Conservation (phyloP, 2,113 vertebrate genomes). For the Neolamprologus toae region DNA sequence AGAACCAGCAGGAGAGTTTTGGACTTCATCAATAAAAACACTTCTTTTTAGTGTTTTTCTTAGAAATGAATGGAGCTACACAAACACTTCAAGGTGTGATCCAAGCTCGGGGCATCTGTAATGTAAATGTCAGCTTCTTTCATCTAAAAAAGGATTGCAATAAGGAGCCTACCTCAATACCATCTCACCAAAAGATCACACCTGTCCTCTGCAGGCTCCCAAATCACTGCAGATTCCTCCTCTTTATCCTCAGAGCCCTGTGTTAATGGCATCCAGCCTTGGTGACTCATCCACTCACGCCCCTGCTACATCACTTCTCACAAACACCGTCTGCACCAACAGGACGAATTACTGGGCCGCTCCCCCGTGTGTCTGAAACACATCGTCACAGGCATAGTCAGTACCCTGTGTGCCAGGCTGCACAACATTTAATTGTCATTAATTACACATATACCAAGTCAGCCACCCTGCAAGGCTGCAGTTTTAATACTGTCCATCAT, state of each 20-base stretch:
- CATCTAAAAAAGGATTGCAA: not conserved
- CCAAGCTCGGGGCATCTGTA: not conserved
- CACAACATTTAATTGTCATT: not conserved
- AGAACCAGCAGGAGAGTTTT: not conserved
- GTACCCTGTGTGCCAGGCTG: not conserved
- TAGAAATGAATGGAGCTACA: not conserved
- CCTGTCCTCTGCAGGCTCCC: not conserved
- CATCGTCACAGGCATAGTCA: not conserved
- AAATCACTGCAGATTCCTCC: not conserved
- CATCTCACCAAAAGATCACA: not conserved
- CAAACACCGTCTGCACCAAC: not conserved
- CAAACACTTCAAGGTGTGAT: not conserved
- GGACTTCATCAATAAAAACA: not conserved
- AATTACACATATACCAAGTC: not conserved
- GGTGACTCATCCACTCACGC: not conserved
- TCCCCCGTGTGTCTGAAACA: not conserved
- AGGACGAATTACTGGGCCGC: not conserved
- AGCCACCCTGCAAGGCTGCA: not conserved
- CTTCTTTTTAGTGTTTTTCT: not conserved
- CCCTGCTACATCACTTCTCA: not conserved
- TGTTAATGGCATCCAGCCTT: not conserved
- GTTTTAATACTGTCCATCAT: not conserved
- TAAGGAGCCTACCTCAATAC: not conserved
- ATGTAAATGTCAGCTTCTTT: not conserved
- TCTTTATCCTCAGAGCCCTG: not conserved